A percentile compares a stretch with the other conserved stretches of the same genome.
phyloP scores from a whole-genome alignment of 1,140 invertebrate species.

The Bombus confusus region DNA sequence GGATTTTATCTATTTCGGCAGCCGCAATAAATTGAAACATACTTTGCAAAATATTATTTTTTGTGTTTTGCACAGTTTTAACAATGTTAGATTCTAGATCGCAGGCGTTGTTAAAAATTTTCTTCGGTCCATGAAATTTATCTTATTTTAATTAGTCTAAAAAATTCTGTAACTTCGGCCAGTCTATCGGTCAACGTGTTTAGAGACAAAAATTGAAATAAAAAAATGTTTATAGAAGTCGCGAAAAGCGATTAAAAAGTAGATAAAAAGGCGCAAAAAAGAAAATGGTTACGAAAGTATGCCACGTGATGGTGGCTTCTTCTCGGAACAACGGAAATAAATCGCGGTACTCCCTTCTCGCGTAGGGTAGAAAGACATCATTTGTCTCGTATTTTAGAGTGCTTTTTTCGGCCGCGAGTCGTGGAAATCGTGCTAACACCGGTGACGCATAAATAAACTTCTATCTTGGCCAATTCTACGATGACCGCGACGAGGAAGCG shows the following conservation, averaged over 20 bases:
- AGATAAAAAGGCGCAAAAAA: not conserved
- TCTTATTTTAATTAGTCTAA: too few species aligned
- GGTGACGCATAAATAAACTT: slow-evolving; percentile 7
- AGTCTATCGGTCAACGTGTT: too few species aligned
- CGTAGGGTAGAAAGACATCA: not conserved
- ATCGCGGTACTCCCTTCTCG: not conserved
- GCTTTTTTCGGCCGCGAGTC: not conserved
- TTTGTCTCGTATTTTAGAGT: slow-evolving; percentile 22
- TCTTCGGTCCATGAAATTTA: too few species aligned
- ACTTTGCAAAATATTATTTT: too few species aligned
- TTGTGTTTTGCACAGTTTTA: too few species aligned
- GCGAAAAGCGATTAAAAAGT: not conserved
- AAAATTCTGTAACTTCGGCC: too few species aligned
- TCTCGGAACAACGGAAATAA: slow-evolving; percentile 15
- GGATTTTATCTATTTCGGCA: too few species aligned
- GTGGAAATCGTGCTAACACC: not conserved
- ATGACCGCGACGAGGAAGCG: not conserved
- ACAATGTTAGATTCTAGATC: too few species aligned
- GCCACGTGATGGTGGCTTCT: not conserved
- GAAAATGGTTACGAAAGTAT: not conserved
- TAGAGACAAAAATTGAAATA: too few species aligned
- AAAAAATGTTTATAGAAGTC: too few species aligned
- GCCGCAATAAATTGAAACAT: too few species aligned
- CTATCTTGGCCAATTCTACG: not conserved
- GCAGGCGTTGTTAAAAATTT: too few species aligned